phyloP scores from a whole-genome alignment of 2,888 invertebrate species.

The Bimastos eiseni region DNA sequence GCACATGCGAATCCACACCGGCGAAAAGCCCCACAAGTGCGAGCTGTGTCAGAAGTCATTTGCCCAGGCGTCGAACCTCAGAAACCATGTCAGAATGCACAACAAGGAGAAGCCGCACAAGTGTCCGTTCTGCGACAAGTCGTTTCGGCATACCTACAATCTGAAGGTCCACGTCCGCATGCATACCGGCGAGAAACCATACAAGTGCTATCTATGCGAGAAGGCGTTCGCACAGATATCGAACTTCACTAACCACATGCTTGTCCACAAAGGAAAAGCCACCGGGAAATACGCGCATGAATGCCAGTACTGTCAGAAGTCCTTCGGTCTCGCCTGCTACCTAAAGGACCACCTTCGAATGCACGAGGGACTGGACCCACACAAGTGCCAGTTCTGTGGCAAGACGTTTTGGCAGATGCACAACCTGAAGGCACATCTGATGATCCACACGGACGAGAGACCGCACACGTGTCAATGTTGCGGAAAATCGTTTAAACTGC shows the following conservation, averaged over 20 bases:
- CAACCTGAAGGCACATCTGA: conserved; percentile 16
- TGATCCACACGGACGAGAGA: neutral
- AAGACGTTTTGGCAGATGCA: conserved; percentile 17
- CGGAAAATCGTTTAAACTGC: conserved; percentile 20
- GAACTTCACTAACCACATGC: conserved; percentile 7
- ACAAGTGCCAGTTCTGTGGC: conserved; percentile 27
- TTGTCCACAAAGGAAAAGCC: neutral
- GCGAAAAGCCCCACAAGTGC: neutral
- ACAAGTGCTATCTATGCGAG: conserved; percentile 18
- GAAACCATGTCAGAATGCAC: neutral
- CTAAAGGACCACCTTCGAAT: neutral
- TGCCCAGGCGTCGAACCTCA: neutral
- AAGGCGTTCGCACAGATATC: conserved; percentile 21
- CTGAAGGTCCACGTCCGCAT: conserved; percentile 26
- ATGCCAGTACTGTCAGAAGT: neutral
- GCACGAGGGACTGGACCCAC: conserved; percentile 18
- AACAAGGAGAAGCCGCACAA: neutral
- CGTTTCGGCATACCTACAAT: neutral
- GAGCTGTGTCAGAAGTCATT: neutral
- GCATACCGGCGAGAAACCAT: conserved; percentile 32
- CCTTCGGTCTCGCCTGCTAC: neutral
- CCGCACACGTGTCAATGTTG: conserved; percentile 22
- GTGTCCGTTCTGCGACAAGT: conserved; percentile 19
- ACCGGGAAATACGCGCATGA: neutral
- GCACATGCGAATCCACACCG: neutral